These are phyloP conservation scores for Hyperoodon ampullatus DNA, from an alignment of 2,113 vertebrate genomes.

Conservation along the genomic window DNA sequence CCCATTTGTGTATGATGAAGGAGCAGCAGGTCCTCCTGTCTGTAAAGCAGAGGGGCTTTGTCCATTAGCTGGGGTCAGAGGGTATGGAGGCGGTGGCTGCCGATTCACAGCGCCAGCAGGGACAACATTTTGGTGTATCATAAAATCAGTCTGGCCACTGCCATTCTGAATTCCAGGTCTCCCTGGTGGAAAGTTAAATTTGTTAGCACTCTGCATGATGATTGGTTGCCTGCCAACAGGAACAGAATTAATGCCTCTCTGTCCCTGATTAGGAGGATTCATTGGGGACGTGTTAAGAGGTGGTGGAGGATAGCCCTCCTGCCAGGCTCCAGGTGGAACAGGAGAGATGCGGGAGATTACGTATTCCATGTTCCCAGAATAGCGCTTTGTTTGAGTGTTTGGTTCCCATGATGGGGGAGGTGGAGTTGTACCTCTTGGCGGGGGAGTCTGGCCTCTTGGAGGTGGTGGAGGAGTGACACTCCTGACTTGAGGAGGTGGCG, in stretches of 20 bases:
- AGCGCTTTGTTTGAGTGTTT: constrained; percentile 94
- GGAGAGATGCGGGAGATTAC: constrained; percentile 94
- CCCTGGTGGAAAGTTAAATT: constrained; percentile 91
- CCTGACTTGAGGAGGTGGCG: constrained; percentile 92
- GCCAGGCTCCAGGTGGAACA: constrained; percentile 93
- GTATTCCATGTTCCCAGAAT: constrained; percentile 96
- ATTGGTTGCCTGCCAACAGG: constrained; percentile 95
- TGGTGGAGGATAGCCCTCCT: constrained; percentile 90
- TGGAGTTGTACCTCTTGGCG: constrained; percentile 89
- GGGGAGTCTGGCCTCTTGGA: constrained; percentile 89
- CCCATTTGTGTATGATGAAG: constrained; percentile 91
- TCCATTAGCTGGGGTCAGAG: constrained; percentile 90
- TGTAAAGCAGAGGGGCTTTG: constrained; percentile 93
- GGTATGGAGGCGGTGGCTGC: constrained; percentile 95
- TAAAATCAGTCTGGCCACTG: constrained; percentile 91
- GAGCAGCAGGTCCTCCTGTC: constrained; percentile 88
- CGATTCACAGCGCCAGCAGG: constrained; percentile 85
- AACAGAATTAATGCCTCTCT: constrained; percentile 92
- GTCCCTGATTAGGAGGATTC: constrained; percentile 86
- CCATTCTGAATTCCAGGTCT: constrained; percentile 93
- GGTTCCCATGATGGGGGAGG: constrained; percentile 93
- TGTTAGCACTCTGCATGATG: constrained; percentile 96
- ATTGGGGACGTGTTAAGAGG: constrained; percentile 84
- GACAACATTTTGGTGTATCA: constrained; percentile 88
- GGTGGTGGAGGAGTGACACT: constrained; percentile 94